Percentiles rank a stretch among this genome's conserved stretches.
Evolutionary conservation across 1,140 invertebrate genomes (phyloP).

Genomic region (Planococcus citri): DNA sequence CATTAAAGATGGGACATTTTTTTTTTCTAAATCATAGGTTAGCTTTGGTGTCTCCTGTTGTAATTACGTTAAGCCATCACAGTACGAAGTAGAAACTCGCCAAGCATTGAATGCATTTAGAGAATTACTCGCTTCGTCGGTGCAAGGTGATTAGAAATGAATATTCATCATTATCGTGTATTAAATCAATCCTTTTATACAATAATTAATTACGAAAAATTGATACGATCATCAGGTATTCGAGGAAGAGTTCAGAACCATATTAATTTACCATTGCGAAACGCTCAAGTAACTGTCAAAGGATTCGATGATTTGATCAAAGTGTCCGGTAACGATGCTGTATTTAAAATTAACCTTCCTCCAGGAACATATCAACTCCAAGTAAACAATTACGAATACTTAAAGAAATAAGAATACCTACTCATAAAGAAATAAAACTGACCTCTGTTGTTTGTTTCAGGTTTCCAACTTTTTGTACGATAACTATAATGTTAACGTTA

Average conservation of each 20-base stretch:
- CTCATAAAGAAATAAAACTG: not conserved
- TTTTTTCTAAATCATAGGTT: conserved; percentile 21
- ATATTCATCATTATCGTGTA: too few species aligned
- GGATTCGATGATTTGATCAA: conserved; percentile 41
- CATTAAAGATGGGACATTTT: not conserved
- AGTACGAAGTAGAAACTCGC: not conserved
- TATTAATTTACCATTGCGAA: conserved; percentile 46
- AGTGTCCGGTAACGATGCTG: conserved; percentile 50
- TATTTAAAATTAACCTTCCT: conserved; percentile 53
- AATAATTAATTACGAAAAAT: conserved; percentile 30
- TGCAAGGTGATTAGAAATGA: conserved; percentile 20
- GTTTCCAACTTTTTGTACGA: not conserved
- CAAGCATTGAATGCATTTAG: conserved; percentile 22
- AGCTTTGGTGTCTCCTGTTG: conserved; percentile 22
- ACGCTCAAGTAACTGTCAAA: conserved; percentile 53
- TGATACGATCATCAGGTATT: conserved; percentile 55
- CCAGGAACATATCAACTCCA: not conserved
- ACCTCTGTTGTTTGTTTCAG: not conserved
- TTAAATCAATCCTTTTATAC: conserved; percentile 29
- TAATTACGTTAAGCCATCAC: conserved; percentile 21
- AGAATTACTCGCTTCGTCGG: conserved; percentile 24
- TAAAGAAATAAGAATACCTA: too few species aligned
- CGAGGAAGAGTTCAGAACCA: conserved; percentile 55
- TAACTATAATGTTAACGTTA: not conserved
- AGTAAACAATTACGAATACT: not conserved